These are phyloP conservation scores for Sphyrna mokarran DNA, from an alignment of 2,113 vertebrate genomes.

Conservation along the genomic window DNA sequence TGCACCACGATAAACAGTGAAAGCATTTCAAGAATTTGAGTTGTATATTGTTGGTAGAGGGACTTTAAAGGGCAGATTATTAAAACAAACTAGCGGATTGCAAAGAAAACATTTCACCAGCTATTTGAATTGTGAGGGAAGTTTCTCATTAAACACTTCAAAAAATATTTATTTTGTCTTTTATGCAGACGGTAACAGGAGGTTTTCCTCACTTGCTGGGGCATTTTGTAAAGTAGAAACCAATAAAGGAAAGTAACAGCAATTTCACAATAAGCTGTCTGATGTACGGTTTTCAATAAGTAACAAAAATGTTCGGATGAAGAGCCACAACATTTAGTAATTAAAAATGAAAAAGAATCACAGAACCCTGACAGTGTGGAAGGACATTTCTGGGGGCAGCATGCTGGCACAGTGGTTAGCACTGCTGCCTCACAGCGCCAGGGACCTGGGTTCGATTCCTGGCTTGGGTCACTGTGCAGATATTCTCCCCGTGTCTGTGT, in stretches of 20 bases:
- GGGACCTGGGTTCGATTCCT: too few relatives aligned
- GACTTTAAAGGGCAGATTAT: conserved; percentile 31
- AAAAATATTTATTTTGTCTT: conserved; percentile 20
- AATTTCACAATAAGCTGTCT: background rate
- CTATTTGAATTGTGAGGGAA: conserved; percentile 20
- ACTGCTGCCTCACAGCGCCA: too few relatives aligned
- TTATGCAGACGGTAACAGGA: background rate
- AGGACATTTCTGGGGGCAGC: too few relatives aligned
- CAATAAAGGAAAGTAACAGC: background rate
- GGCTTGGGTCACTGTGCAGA: too few relatives aligned
- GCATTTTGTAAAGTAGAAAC: background rate
- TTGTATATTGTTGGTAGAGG: background rate
- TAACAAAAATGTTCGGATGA: background rate
- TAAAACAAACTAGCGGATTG: conserved; percentile 19
- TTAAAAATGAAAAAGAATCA: background rate
- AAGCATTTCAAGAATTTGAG: conserved; percentile 27
- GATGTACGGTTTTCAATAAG: background rate
- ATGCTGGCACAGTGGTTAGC: too few relatives aligned
- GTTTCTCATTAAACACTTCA: conserved; percentile 27
- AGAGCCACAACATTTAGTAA: background rate
- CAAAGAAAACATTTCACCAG: conserved; percentile 14
- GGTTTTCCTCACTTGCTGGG: background rate
- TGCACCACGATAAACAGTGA: background rate
- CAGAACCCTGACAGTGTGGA: too few relatives aligned
- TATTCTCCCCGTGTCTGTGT: too few relatives aligned